A percentile compares a stretch with the other conserved stretches of the same genome.
These are phyloP conservation scores for Catharus fuscescens DNA, from an alignment of 2,113 vertebrate genomes.

Conservation along the genomic window DNA sequence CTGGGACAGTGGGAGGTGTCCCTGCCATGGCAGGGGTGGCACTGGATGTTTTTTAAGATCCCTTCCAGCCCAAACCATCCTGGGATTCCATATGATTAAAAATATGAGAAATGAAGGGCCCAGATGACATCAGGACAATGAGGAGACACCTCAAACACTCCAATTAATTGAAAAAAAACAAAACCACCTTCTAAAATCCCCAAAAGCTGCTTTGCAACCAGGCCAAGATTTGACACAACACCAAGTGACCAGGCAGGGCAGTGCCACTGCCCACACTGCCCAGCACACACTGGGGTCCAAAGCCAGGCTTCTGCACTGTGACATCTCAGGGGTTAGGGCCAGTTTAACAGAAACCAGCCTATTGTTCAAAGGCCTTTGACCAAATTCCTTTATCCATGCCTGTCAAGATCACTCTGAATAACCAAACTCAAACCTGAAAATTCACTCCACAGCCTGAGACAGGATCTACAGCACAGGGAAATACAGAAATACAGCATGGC, in stretches of 20 bases:
- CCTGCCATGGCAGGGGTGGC: neutral
- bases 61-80: neutral
- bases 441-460: neutral
- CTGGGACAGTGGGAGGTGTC: neutral
- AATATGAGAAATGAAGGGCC: neutral
- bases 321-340: neutral
- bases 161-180: too few species aligned
- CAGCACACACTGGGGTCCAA: neutral
- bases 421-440: neutral
- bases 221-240: neutral
- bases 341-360: neutral
- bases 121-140: neutral
- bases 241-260: rapidly evolving
- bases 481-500: neutral
- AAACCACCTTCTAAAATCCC: neutral
- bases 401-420: neutral
- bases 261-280: rapidly evolving
- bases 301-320: rapidly evolving
- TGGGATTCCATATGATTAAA: too few species aligned
- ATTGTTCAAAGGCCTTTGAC: neutral
- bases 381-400: neutral
- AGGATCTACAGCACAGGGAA: neutral
- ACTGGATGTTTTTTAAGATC: neutral
- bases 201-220: neutral
- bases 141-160: neutral